Percentiles rank a stretch among this genome's conserved stretches.
Conservation (phyloP, 1,140 invertebrate species). For the Ceratosolen solmsi region DNA sequence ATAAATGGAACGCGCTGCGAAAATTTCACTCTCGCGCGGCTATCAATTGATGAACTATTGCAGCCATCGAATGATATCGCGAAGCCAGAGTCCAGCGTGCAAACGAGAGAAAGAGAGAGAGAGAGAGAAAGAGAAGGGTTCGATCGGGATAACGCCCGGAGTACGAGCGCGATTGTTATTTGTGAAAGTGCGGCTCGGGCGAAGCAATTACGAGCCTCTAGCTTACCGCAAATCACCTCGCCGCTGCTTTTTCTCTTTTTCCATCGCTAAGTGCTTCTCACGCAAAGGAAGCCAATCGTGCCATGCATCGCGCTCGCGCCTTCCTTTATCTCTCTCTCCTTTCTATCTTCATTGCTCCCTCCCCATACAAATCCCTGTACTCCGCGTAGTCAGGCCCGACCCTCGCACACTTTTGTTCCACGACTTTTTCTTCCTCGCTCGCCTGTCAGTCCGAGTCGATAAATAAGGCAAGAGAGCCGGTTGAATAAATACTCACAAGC, state of each 20-base stretch:
- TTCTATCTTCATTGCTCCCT: background rate
- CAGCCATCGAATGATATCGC: background rate
- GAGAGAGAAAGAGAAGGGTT: background rate
- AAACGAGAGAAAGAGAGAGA: background rate
- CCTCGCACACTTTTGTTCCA: too few species aligned
- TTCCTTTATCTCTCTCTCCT: background rate
- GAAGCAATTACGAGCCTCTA: constrained; percentile 40
- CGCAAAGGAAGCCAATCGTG: constrained; percentile 44
- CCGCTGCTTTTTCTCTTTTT: constrained; percentile 24
- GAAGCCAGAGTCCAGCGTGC: too few species aligned
- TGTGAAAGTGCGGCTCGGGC: constrained; percentile 42
- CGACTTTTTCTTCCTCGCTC: background rate
- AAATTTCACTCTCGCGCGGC: background rate
- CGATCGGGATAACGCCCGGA: constrained; percentile 39
- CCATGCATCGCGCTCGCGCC: background rate
- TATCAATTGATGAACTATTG: constrained; percentile 33
- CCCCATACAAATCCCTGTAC: background rate
- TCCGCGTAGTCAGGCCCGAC: too few species aligned
- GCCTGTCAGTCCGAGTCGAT: background rate
- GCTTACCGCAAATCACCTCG: constrained; percentile 43
- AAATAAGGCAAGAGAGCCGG: background rate
- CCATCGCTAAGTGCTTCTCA: constrained; percentile 28
- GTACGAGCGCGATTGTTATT: constrained; percentile 46
- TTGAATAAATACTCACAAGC: background rate
- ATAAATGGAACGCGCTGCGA: background rate